A percentile compares a stretch with the other conserved stretches of the same genome.
Conservation (phyloP, 2,797 vertebrate genomes). For the Champsocephalus gunnari region DNA sequence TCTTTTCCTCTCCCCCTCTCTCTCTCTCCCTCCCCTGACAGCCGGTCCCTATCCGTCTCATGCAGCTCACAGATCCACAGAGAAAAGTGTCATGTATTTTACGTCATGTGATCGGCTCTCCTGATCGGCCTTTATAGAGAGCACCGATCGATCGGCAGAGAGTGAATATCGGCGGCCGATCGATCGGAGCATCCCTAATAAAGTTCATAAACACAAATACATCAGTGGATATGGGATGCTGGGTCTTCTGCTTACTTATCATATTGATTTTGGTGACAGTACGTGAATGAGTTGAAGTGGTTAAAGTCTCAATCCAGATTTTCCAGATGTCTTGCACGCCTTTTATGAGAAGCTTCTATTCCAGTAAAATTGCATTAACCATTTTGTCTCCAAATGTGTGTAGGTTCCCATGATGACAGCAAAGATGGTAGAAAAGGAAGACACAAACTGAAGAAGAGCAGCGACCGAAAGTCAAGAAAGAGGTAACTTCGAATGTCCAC, state of each 20-base stretch:
- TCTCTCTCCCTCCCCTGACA: too few species aligned
- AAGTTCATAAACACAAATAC: background rate
- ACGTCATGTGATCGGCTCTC: too few species aligned
- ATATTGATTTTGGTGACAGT: background rate
- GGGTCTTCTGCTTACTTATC: background rate
- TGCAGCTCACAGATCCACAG: too few species aligned
- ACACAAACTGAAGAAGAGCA: constrained; percentile 72
- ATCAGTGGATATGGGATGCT: too few species aligned
- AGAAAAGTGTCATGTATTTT: too few species aligned
- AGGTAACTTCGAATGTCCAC: constrained; percentile 49
- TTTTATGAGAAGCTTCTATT: background rate
- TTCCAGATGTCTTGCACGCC: background rate
- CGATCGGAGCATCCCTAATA: background rate
- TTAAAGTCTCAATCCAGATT: background rate
- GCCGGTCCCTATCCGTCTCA: too few species aligned
- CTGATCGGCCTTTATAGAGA: too few species aligned
- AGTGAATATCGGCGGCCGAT: too few species aligned
- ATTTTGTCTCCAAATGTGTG: background rate
- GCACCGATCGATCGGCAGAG: too few species aligned
- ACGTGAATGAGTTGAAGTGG: background rate
- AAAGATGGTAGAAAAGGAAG: constrained; percentile 50
- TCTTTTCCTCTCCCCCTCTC: too few species aligned
- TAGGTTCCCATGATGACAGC: constrained; percentile 61
- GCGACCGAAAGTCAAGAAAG: constrained; percentile 74
- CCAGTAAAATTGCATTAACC: background rate